Evolutionary conservation across 2,113 vertebrate species (phyloP), one percentile per base, ranked within the genome.

Genomic region (Rhea pennata): DNA sequence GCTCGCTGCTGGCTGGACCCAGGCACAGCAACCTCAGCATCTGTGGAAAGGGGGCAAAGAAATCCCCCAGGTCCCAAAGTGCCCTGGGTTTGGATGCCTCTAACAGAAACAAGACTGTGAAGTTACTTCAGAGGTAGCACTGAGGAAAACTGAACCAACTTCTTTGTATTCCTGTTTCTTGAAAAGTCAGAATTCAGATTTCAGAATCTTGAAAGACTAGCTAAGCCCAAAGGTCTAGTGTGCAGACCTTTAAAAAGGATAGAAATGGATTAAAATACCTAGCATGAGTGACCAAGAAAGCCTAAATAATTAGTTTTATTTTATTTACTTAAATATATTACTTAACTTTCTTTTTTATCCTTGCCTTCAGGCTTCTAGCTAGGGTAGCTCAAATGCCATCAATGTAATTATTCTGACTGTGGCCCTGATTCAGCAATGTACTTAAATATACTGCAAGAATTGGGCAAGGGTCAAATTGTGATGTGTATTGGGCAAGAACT

Each of bases 281-380:
- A 74, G 13, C 5, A 39, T 19, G 66, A 42, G 26, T 17, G 42
- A 59, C 77, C 44, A 42, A 88, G 42, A 73, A 84, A 76, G 23
- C 23, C 11, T 70, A 69, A 54, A 44, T 75, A 36, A 46, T 66
- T 84, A 65, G 10, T 39, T 69, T 83, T 62, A 61, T 71, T 89
- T 62, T 24, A 77, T 61, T 62, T 78, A 31, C n/a, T 73, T 95
- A 27, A 72, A 53, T 62, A 84, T 74, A 78, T 54, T 44, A 64
- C 62, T 71, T 79, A 62, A 64, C n/a, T 39, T 65, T 65, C 51
- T 73, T 62, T 89, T 92, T 80, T 79, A 72, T 15, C 19, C 10
- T 85, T 92, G 75, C 54, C 71, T 73, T 92, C 72, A 77, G 79
- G 39, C 13, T 86, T 94, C 59, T 85, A 88, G 69, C 39, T 90